Base-by-base conservation (phyloP, 1,140 invertebrate species). In the Apocrypta bakeri region DNA sequence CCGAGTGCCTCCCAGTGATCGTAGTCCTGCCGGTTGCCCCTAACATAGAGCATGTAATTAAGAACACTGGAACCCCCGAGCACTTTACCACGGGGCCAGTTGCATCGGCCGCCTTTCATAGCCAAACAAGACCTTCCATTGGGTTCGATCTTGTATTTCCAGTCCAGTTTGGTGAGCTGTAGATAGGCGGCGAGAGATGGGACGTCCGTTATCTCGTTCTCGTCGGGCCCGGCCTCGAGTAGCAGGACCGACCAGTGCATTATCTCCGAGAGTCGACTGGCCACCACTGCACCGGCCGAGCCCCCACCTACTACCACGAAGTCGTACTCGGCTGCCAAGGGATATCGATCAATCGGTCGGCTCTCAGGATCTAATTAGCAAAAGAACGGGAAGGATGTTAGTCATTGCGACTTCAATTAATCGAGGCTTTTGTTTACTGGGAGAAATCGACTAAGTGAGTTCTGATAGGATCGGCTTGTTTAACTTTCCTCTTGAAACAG, bases 11-110 rank as follows among this genome's bases (percentile, higher is more conserved):
- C 96, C 98, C 98, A 99, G 37, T 95, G 92, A 88, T 99, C 97
- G 87, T 98, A 99, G 88, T 99, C 98, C 42, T 94, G 92, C 84
- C 92, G 93, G 90, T 95, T 96, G 69, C 96, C 98, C 84, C 98
- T 92, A 0, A 98, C 97, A 89, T 99, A 99, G 0, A 98, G 94
- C 98, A 99, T 98, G 86, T 98, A 98, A 89, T 99, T 99, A 0
- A 99, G 92, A 0, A 97, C 97, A 68, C 96, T 97, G 0, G 96
- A 97, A 0, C 98, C 98, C 1, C 98, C 98, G 0, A 98, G 91
- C 0, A 97, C 96, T 88, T 97, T 97, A 14, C 96, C 96, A 61
- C 96, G 90, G 0, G 97, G 96, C 96, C 96, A 97, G 86, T 96
- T 97, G 89, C 96, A 97, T 48, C 95, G 93, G 66, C 94, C 94